phyloP scores from a whole-genome alignment of 2,797 vertebrate species.

The Brachymystax lenok region DNA sequence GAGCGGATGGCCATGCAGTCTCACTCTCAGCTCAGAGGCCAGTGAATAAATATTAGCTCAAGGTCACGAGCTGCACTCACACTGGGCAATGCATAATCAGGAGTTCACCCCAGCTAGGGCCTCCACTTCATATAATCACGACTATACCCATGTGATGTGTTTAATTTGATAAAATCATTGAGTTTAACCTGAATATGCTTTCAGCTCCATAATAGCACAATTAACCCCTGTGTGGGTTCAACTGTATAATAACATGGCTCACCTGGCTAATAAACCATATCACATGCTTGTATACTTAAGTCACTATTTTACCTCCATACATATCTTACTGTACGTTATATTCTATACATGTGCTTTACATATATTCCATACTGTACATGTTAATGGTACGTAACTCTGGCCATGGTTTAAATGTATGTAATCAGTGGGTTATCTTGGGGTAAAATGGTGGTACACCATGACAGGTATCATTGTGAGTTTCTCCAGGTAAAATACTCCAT shows the following conservation, averaged over 20 bases:
- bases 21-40: conserved; percentile 22
- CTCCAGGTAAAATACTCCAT: background rate
- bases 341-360: background rate
- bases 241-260: background rate
- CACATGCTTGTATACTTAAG: too few species aligned
- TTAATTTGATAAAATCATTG: background rate
- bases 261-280: background rate
- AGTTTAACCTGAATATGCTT: background rate
- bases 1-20: conserved; percentile 44
- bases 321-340: background rate
- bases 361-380: too few species aligned
- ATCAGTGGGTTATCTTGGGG: background rate
- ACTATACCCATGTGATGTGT: background rate
- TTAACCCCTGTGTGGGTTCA: conserved; percentile 44
- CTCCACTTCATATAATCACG: conserved; percentile 39
- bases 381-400: background rate
- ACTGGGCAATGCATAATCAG: conserved; percentile 65
- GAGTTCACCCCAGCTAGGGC: conserved; percentile 44
- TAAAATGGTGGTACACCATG: background rate
- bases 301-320: too few species aligned
- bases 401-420: background rate
- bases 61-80: conserved; percentile 67
- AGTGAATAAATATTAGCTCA: conserved; percentile 72
- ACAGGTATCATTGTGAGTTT: background rate
- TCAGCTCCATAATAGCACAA: conserved; percentile 24